These are phyloP conservation scores for Lerema accius DNA, from an alignment of 1,140 invertebrate genomes.

Conservation along the genomic window DNA sequence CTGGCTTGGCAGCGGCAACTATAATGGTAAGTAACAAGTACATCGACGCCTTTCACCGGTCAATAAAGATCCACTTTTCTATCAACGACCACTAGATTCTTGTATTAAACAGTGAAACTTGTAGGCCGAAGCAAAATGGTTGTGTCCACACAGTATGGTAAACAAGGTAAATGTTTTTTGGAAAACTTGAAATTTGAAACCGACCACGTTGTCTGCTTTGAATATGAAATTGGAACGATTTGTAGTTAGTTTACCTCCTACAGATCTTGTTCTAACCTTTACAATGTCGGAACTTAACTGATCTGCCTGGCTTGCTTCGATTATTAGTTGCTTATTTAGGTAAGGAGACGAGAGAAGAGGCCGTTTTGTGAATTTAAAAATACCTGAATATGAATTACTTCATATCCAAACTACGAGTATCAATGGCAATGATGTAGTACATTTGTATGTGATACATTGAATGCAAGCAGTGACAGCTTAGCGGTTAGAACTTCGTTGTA, in stretches of 20 bases:
- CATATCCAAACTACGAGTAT: too few relatives aligned
- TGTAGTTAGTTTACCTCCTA: background rate
- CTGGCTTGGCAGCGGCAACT: conserved; percentile 43
- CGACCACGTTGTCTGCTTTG: background rate
- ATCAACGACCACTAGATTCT: conserved; percentile 48
- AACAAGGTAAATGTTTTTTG: conserved; percentile 25
- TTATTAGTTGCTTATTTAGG: too few relatives aligned
- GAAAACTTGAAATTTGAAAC: conserved; percentile 18
- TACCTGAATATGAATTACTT: too few relatives aligned
- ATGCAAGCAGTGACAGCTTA: too few relatives aligned
- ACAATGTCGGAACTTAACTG: too few relatives aligned
- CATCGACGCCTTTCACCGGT: conserved; percentile 67
- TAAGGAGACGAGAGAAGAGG: too few relatives aligned
- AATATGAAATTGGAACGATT: background rate
- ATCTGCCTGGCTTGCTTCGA: too few relatives aligned
- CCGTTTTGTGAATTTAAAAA: too few relatives aligned
- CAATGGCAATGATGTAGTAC: too few relatives aligned
- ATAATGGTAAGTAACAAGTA: conserved; percentile 53
- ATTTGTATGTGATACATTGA: too few relatives aligned
- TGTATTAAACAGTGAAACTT: conserved; percentile 41
- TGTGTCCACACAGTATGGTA: too few relatives aligned
- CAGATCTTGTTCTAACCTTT: background rate
- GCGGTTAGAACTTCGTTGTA: too few relatives aligned
- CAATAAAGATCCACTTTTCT: conserved; percentile 71
- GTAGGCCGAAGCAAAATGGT: conserved; percentile 51